Evolutionary conservation across 1,140 invertebrate species (phyloP).

Genomic region (Zaprionus capensis): DNA sequence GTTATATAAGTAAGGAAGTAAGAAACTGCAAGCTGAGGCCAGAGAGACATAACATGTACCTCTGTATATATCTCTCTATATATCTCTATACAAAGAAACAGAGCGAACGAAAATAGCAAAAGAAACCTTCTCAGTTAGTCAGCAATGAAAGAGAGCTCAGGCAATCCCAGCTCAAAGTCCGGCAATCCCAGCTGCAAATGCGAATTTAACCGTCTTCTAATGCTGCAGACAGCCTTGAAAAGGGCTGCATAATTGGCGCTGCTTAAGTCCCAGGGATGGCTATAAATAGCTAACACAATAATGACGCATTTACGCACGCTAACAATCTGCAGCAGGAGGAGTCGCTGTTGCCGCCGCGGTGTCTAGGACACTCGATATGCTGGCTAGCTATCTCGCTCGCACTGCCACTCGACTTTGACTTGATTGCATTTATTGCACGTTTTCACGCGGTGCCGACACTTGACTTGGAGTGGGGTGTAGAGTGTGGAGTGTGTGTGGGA

Average conservation of each 20-base stretch:
- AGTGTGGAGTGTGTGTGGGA: background rate
- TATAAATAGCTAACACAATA: slow-evolving; percentile 23
- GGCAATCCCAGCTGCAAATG: slow-evolving; percentile 17
- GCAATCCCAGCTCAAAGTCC: background rate
- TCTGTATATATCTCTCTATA: no score
- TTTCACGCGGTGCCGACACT: slow-evolving; percentile 28
- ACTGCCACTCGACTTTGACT: background rate
- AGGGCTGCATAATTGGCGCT: slow-evolving; percentile 15
- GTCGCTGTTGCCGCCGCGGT: background rate
- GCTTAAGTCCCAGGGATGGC: background rate
- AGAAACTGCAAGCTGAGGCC: no score
- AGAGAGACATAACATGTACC: no score
- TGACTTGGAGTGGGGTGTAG: background rate
- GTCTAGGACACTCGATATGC: slow-evolving; percentile 4
- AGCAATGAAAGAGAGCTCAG: background rate
- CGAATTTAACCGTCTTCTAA: slow-evolving; percentile 14
- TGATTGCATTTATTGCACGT: slow-evolving; percentile 43
- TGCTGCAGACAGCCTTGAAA: slow-evolving; percentile 10
- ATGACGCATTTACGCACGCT: background rate
- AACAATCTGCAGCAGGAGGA: background rate
- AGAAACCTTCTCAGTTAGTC: background rate
- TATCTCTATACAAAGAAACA: background rate
- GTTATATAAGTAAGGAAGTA: no score
- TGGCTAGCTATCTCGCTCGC: background rate
- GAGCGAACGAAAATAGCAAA: background rate